Conservation (phyloP, 2,797 vertebrate genomes). For the Liasis olivaceus region DNA sequence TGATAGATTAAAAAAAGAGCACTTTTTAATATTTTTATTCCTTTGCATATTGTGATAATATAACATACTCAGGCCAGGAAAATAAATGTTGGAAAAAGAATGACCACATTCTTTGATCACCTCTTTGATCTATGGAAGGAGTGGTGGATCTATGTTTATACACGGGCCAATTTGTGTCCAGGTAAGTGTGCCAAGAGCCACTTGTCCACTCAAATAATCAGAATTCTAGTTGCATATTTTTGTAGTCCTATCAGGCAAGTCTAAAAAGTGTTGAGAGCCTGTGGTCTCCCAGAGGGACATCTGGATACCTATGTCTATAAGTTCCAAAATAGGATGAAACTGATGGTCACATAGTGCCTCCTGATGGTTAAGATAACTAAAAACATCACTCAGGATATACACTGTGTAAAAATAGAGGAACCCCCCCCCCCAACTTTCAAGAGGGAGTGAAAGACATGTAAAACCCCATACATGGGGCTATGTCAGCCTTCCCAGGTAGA, state of each 20-base stretch:
- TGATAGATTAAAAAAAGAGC: not conserved
- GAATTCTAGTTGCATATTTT: not conserved
- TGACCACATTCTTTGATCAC: too few relatives aligned
- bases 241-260: not conserved
- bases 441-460: not conserved
- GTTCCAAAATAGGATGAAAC: not conserved
- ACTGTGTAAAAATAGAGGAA: not conserved
- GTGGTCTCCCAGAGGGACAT: not conserved
- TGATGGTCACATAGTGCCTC: not conserved
- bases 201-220: not conserved
- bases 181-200: not conserved
- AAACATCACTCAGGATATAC: not conserved
- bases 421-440: not conserved
- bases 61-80: not conserved
- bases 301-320: not conserved
- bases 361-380: not conserved
- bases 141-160: not conserved
- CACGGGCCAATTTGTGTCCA: not conserved
- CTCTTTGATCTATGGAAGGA: not conserved
- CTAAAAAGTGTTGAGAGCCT: not conserved
- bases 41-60: not conserved
- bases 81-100: not conserved
- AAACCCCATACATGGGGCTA: not conserved
- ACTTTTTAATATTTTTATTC: not conserved
- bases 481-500: too few relatives aligned